Conservation (phyloP, 2,797 vertebrate species). For the Cossypha niveicapilla region DNA sequence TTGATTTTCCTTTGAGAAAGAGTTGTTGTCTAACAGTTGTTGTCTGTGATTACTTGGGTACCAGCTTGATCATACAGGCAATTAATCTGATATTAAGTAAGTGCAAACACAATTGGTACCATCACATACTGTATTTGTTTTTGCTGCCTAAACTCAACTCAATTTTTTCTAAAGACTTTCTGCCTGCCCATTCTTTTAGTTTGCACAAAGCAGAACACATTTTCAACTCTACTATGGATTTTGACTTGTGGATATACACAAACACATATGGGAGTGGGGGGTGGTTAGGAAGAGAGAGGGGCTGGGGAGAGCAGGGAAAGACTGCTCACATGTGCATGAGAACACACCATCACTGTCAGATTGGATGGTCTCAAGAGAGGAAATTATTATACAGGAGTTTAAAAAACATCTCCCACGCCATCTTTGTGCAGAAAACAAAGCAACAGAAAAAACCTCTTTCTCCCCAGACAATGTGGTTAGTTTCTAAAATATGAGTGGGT, state of each 20-base stretch:
- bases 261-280: fast-evolving
- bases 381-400: neutral
- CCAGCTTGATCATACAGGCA: neutral
- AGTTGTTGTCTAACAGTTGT: neutral
- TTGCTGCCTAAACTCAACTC: neutral
- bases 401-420: constrained; percentile 19
- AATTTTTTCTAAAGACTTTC: neutral
- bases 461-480: neutral
- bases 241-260: neutral
- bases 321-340: neutral
- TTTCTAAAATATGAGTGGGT: constrained; percentile 9
- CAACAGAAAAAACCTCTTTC: neutral
- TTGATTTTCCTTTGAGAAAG: neutral
- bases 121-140: neutral
- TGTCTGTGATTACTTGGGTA: neutral
- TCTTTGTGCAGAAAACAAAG: neutral
- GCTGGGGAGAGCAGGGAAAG: neutral
- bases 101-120: neutral
- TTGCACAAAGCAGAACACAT: neutral
- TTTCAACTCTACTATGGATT: neutral
- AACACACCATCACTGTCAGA: neutral
- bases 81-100: neutral
- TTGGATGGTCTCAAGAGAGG: neutral
- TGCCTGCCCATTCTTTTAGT: neutral
- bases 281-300: neutral